Percentiles rank a stretch among this genome's conserved stretches.
Conservation (phyloP, 2,797 vertebrate genomes). For the Pitangus sulphuratus region DNA sequence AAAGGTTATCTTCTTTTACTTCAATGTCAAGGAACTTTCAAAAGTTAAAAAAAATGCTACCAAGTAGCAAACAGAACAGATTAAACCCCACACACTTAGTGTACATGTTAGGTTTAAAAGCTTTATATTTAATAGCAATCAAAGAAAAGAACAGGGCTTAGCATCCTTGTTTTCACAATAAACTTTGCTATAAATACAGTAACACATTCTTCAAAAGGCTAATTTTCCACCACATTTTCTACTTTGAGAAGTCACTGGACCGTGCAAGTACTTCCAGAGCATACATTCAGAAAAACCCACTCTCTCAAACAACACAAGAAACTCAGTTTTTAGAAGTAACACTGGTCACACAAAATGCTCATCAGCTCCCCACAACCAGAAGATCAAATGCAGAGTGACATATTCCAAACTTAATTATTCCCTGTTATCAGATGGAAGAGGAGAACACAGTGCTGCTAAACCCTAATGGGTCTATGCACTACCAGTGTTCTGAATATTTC, state of each 20-base stretch:
- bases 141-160: not conserved
- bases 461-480: rapidly evolving
- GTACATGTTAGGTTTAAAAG: not conserved
- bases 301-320: rapidly evolving
- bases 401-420: not conserved
- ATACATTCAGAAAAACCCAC: not conserved
- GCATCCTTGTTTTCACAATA: not conserved
- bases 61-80: not conserved
- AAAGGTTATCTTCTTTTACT: not conserved
- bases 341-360: not conserved
- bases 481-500: not conserved
- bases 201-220: not conserved
- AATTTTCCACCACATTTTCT: not conserved
- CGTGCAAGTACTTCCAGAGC: not conserved
- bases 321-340: not conserved
- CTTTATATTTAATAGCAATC: not conserved
- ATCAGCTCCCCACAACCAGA: not conserved
- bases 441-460: not conserved
- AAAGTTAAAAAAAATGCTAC: not conserved
- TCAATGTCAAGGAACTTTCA: not conserved
- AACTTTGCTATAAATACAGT: not conserved
- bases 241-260: not conserved
- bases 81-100: not conserved
- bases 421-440: not conserved
- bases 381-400: not conserved